Evolutionary conservation across 2,888 invertebrate genomes (phyloP).

Genomic region (Unio delphinus): DNA sequence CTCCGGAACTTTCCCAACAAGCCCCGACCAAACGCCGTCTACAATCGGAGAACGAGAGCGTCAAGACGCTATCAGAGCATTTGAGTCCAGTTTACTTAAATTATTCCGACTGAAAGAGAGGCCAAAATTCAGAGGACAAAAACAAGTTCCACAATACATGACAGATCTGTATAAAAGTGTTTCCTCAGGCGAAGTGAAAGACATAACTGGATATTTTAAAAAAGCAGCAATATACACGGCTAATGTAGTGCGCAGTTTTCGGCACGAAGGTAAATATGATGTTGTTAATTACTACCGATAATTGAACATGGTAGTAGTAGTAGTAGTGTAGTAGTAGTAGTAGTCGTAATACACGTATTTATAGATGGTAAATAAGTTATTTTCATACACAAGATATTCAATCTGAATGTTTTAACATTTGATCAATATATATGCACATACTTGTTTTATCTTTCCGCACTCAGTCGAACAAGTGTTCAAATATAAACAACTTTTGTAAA

Average conservation of each 20-base stretch:
- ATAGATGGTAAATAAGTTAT: not conserved
- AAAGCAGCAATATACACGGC: conserved; percentile 43
- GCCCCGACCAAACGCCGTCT: conserved; percentile 18
- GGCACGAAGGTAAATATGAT: conserved; percentile 54
- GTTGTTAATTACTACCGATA: not conserved
- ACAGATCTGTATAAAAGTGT: conserved; percentile 83
- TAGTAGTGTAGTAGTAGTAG: not conserved
- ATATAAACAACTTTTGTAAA: no score
- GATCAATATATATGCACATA: no score
- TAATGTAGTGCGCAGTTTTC: conserved; percentile 67
- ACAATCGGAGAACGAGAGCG: conserved; percentile 41
- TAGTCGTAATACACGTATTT: conserved; percentile 2
- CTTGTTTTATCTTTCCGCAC: no score
- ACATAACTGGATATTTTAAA: conserved; percentile 57
- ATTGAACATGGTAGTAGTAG: conserved; percentile 1
- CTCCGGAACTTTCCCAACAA: conserved; percentile 22
- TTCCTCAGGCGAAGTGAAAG: conserved; percentile 78
- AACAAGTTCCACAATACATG: conserved; percentile 84
- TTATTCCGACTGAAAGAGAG: conserved; percentile 77
- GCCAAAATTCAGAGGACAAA: conserved; percentile 74
- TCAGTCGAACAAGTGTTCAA: no score
- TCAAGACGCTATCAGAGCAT: conserved; percentile 69
- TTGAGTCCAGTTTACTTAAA: conserved; percentile 78
- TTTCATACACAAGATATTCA: no score
- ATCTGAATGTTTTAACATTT: no score